Evolutionary conservation across 2,888 invertebrate genomes (phyloP).

Genomic region (Dendrolimus pini): DNA sequence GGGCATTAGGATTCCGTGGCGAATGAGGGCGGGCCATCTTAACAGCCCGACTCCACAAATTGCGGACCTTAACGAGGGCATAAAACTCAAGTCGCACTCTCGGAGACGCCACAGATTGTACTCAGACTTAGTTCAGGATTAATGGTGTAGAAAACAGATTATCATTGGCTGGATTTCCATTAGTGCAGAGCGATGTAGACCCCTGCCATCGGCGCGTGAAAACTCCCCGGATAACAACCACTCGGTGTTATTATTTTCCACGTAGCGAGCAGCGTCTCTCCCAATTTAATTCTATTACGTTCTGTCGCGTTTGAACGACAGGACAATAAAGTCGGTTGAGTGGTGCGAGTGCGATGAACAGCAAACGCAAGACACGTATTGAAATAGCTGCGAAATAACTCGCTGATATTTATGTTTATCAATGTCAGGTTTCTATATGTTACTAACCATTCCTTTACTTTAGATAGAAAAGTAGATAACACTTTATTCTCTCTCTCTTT

Average conservation of each 20-base stretch:
- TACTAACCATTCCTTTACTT: too few relatives aligned
- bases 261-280: conserved; percentile 67
- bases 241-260: conserved; percentile 75
- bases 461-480: too few relatives aligned
- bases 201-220: conserved; percentile 75
- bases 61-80: conserved; percentile 75
- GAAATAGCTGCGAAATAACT: too few relatives aligned
- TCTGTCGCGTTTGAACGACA: conserved; percentile 71
- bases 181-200: conserved; percentile 65
- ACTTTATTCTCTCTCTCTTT: too few relatives aligned
- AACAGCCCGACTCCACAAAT: conserved; percentile 75
- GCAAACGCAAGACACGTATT: not conserved
- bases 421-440: too few relatives aligned
- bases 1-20: conserved; percentile 67
- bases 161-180: conserved; percentile 76
- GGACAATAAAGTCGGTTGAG: conserved; percentile 67
- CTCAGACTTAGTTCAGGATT: conserved; percentile 76
- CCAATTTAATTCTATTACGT: conserved; percentile 75
- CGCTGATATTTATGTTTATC: too few relatives aligned
- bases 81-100: conserved; percentile 71
- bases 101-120: conserved; percentile 72
- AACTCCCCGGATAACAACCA: conserved; percentile 62
- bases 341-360: conserved; percentile 29
- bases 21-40: conserved; percentile 62
- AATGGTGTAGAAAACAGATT: conserved; percentile 79